phyloP scores from a whole-genome alignment of 2,797 vertebrate genomes.

The Notoglanidium macrostoma region DNA sequence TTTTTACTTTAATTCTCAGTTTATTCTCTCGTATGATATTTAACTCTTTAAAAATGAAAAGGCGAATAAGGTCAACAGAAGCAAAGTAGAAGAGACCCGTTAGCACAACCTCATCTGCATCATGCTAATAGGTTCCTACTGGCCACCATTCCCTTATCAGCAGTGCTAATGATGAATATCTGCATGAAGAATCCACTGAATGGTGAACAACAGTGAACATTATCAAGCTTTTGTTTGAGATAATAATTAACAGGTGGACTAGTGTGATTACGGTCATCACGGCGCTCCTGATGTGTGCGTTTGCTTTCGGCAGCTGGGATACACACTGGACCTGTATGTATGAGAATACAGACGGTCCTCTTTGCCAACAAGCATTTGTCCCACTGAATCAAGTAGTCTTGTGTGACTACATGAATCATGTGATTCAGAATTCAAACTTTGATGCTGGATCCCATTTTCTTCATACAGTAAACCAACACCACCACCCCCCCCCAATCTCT shows the following conservation, averaged over 20 bases:
- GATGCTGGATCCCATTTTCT: neutral
- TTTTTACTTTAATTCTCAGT: neutral
- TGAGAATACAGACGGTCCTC: neutral
- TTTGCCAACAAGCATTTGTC: neutral
- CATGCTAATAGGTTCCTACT: neutral
- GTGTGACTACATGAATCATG: constrained; percentile 9
- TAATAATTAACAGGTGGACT: neutral
- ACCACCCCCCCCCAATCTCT: neutral
- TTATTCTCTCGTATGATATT: neutral
- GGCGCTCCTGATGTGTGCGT: neutral
- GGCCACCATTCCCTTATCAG: neutral
- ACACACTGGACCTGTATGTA: neutral
- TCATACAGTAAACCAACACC: neutral
- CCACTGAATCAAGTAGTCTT: neutral
- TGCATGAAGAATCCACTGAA: neutral
- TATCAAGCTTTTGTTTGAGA: neutral
- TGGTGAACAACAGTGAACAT: neutral
- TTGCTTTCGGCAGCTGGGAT: neutral
- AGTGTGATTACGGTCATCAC: neutral
- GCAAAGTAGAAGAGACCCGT: neutral
- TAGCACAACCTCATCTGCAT: neutral
- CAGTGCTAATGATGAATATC: neutral
- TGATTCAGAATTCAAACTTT: constrained; percentile 1
- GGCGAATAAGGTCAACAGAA: neutral
- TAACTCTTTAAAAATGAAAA: neutral